Evolutionary conservation across 2,113 vertebrate genomes (phyloP), one percentile per base, ranked within the genome.

Genomic region (Dryoscopus gambensis): DNA sequence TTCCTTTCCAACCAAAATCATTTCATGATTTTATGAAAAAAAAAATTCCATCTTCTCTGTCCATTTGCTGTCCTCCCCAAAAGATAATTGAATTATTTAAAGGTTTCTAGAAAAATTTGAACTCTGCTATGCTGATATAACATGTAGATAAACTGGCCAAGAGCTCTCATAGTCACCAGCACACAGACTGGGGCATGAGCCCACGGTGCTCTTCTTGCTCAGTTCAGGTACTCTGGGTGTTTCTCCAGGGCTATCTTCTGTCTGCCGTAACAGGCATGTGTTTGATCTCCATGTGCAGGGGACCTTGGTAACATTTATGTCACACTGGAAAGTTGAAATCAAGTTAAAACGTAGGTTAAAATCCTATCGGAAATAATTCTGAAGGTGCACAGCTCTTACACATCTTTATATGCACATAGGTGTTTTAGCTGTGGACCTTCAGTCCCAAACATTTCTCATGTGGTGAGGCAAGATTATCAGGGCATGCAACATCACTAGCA

Each of bases 331-430:
- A 81, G 46, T 12, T 69, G 50, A 60, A 90, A 35, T 47, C 12
- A 73, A 60, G 18, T 76, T 64, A 60, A 39, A 70, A 5, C 7
- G 14, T 8, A 15, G 20, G 27, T 78, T 49, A 57, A 87, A 84
- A 47, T 50, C 13, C 42, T 3, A 1, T 47, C 18, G 18, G 30
- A 69, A 24, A 8, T 47, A 6, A 52, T 69, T 55, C 44, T 60
- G 33, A 3, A 6, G 6, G 2, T 33, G 23, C 3, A 2, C 1
- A 53, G 13, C 22, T 83, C 24, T 42, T 56, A 5, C 2, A 3
- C 1, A 0, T 40, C 10, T 55, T 52, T 59, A 5, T 73, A 33
- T 23, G 17, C 10, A 4, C 0, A 0, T n/a, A 11, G 31, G 18
- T 77, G 33, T 69, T 83, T 68, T 69, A 52, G 42, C 37, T 0